Evolutionary conservation across 1,140 invertebrate species (phyloP), one percentile per base, ranked within the genome.

Genomic region (Diachasma alloeum): DNA sequence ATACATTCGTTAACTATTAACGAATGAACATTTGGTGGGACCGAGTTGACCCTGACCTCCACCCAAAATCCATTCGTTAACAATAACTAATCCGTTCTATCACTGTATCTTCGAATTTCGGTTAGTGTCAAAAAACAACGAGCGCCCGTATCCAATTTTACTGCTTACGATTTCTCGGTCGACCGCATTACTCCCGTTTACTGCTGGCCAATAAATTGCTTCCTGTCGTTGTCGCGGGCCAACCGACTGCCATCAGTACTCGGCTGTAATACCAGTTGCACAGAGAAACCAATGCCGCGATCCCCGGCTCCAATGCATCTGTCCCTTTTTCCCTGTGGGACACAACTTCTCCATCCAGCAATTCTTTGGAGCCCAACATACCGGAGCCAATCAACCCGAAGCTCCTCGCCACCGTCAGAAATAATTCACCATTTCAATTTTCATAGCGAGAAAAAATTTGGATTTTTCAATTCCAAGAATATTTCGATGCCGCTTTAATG

Each of bases 131-230:
- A 44, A 48, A 72, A 44, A 24, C 36, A 4, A 24, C 37, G 11
- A 26, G 31, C 39, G 15, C 22, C 63, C 63, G 73, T 56, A 63
- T 22, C 39, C 82, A 78, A 83, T 83, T 83, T 82, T 82, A 81
- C 82, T 83, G 82, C 80, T 75, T 77, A 79, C 82, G 79, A 83
- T 81, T 83, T 80, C 79, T 81, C 81, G 79, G 73, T 81, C 72
- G 81, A 80, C 78, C 77, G 79, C 82, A 80, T 78, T 79, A 81
- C 81, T 82, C 82, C 76, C 78, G 78, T 24, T 63, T 76, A 80
- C 79, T 84, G 81, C 81, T 81, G 83, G 83, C 81, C 81, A 84
- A 85, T 84, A 85, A 85, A 85, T 84, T 84, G 82, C 82, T 85
- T 85, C 84, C 83, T 85, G 82, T 82, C 81, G 80, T 79, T 84